Evolutionary conservation across 2,797 vertebrate genomes (phyloP).

Genomic region (Micropoecilia bifurca): DNA sequence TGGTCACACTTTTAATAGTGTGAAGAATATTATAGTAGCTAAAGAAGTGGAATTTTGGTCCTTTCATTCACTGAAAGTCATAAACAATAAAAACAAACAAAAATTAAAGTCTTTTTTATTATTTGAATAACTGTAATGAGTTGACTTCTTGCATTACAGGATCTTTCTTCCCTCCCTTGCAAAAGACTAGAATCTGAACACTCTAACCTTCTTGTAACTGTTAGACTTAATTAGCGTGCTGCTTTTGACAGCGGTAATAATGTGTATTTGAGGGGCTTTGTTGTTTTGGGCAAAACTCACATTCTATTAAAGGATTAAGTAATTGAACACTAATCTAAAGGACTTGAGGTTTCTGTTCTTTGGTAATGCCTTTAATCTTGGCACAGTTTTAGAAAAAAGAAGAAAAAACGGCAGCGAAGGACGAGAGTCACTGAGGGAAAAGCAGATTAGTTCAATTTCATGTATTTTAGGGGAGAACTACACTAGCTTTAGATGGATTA

Average conservation of each 20-base stretch:
- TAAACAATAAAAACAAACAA: background rate
- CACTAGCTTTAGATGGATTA: constrained; percentile 78
- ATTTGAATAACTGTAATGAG: background rate
- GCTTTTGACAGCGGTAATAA: constrained; percentile 67
- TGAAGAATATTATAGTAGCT: background rate
- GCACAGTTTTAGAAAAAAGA: constrained; percentile 67
- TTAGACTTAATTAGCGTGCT: constrained; percentile 66
- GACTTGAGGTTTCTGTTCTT: constrained; percentile 78
- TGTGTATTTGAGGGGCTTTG: constrained; percentile 70
- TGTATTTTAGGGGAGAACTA: constrained; percentile 74
- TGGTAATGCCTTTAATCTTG: constrained; percentile 82
- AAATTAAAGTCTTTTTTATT: background rate
- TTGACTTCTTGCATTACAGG: constrained; percentile 40
- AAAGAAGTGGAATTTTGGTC: background rate
- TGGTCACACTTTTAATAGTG: background rate
- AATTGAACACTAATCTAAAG: constrained; percentile 82
- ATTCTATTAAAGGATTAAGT: constrained; percentile 83
- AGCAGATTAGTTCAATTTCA: constrained; percentile 81
- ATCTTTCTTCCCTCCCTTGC: constrained; percentile 42
- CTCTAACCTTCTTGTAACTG: constrained; percentile 46
- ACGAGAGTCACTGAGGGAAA: constrained; percentile 70
- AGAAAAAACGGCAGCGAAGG: constrained; percentile 56
- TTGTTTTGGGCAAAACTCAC: constrained; percentile 78
- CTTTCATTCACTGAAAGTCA: background rate
- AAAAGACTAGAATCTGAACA: constrained; percentile 33